Evolutionary conservation across 2,797 vertebrate species (phyloP).

Genomic region (Eospalax fontanierii): DNA sequence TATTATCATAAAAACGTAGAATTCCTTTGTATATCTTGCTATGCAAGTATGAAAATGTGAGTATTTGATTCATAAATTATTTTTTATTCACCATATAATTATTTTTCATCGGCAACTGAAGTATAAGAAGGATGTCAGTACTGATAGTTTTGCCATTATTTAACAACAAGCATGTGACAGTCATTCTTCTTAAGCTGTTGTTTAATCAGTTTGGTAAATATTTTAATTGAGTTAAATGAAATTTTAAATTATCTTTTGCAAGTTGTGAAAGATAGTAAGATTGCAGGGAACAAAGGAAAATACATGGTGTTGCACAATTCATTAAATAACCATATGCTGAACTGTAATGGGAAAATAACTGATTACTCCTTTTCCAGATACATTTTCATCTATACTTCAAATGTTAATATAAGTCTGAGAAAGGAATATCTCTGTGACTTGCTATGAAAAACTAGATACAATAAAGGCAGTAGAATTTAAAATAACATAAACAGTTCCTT

Average conservation of each 20-base stretch:
- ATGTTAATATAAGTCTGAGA: slow-evolving; percentile 13
- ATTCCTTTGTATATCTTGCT: neutral
- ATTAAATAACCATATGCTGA: slow-evolving; percentile 4
- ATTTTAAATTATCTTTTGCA: slow-evolving; percentile 12
- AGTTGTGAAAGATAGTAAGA: slow-evolving; percentile 5
- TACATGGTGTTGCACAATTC: neutral
- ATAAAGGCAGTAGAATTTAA: neutral
- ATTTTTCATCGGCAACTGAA: slow-evolving; percentile 45
- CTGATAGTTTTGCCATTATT: neutral
- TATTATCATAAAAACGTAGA: neutral
- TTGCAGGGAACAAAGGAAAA: slow-evolving; percentile 23
- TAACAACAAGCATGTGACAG: neutral
- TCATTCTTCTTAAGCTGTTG: slow-evolving; percentile 42
- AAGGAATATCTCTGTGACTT: slow-evolving; percentile 20
- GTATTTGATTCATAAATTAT: slow-evolving; percentile 49
- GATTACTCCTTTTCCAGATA: neutral
- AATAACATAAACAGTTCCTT: neutral
- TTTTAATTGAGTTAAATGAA: neutral
- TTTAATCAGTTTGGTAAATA: neutral
- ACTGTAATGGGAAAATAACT: neutral
- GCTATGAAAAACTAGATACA: slow-evolving; percentile 50
- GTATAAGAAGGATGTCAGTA: neutral
- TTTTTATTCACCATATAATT: slow-evolving; percentile 51
- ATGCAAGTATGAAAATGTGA: neutral
- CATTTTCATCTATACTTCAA: neutral